Base-by-base conservation (phyloP, 2,113 vertebrate species). In the Vidua chalybeata region DNA sequence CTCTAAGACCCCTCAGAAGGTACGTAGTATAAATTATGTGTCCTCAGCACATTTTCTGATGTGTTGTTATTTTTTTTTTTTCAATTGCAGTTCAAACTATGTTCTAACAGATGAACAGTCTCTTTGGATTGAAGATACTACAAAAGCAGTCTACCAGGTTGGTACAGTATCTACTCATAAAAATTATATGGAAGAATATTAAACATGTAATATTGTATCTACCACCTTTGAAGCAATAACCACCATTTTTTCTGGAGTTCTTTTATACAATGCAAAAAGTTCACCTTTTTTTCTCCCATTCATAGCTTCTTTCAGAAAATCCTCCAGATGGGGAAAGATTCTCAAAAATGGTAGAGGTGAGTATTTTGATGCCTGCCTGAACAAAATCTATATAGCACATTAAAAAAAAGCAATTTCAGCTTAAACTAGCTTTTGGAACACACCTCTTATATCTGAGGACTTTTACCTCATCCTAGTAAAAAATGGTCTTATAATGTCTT, bases 111-210 rank as follows among this genome's bases (percentile, higher is more conserved):
- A 99, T 96, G 99, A 99, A 39, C 99, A 99, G 90, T 98, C 98
- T 35, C 95, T 98, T 13, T 99, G 99, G 99, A 99, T 99, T 95
- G 99, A 99, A 96, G 99, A 99, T 91, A 99, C 99, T 20, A 99
- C 98, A 48, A 99, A 99, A 96, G 98, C 99, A 20, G 99, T 99
- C 75, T 99, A 99, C 97, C 99, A 99, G 99, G 99, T 99, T 92
- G 93, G 98, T 98, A 56, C 58, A 94, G 72, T 93, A 84, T 31
- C 73, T 56, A 8, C 10, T 94, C 75, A 58, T 82, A 77, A 87
- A 95, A 62, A 30, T 35, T 28, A 41, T 15, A 6, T 37, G 27
- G 17, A 61, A 49, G 26, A 54, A 8, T 58, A 59, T 20, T 55
- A 72, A 39, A 8, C 5, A 2, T 59, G 9, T 43, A 43, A 15